phyloP scores from a whole-genome alignment of 1,140 invertebrate species.

The Mesaphorura yosii region DNA sequence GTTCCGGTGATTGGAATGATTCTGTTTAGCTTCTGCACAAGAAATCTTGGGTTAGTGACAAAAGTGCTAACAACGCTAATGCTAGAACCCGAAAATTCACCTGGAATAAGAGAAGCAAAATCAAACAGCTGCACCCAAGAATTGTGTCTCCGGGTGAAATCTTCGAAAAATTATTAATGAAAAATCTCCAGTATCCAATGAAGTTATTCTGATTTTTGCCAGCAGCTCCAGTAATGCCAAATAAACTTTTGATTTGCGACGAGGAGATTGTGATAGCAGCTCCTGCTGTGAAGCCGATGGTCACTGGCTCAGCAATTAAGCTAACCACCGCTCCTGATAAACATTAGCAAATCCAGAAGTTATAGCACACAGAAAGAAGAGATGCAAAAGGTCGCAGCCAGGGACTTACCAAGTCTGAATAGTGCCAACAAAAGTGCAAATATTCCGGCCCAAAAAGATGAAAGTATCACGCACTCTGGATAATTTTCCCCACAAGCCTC shows the following conservation, averaged over 20 bases:
- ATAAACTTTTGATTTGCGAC: slow-evolving; percentile 67
- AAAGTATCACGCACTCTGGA: slow-evolving; percentile 17
- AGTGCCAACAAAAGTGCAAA: slow-evolving; percentile 14
- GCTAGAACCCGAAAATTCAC: too few relatives aligned
- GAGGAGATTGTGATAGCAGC: slow-evolving; percentile 78
- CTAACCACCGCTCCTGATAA: slow-evolving; percentile 76
- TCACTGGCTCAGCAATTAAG: slow-evolving; percentile 82
- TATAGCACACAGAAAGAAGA: too few relatives aligned
- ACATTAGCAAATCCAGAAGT: too few relatives aligned
- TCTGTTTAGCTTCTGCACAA: too few relatives aligned
- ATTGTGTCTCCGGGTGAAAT: slow-evolving; percentile 53
- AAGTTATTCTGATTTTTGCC: slow-evolving; percentile 49
- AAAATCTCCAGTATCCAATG: slow-evolving; percentile 46
- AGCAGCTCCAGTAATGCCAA: slow-evolving; percentile 50
- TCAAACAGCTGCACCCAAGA: slow-evolving; percentile 53
- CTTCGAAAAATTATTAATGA: slow-evolving; percentile 54
- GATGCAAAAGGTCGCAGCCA: not conserved
- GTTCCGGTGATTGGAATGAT: too few relatives aligned
- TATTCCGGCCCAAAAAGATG: slow-evolving; percentile 18
- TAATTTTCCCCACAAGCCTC: slow-evolving; percentile 19
- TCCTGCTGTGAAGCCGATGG: slow-evolving; percentile 65
- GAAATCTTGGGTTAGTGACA: too few relatives aligned
- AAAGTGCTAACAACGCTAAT: too few relatives aligned
- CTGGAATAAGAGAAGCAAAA: slow-evolving; percentile 51
- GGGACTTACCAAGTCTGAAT: slow-evolving; percentile 40